These are phyloP conservation scores for Zingel zingel DNA, from an alignment of 2,113 vertebrate genomes.

Conservation along the genomic window DNA sequence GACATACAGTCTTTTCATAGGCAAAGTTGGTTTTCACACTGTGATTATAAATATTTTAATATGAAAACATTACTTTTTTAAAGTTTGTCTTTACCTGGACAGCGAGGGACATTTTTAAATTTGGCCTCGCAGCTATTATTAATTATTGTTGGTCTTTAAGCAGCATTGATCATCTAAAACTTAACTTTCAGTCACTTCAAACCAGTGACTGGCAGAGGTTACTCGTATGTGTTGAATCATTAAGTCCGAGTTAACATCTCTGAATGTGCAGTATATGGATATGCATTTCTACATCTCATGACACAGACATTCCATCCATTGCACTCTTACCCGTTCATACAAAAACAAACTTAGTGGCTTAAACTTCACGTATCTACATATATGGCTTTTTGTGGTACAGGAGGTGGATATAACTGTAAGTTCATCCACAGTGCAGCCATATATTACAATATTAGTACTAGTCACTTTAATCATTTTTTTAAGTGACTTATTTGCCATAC, in stretches of 20 bases:
- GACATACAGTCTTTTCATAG: not conserved
- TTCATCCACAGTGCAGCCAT: not conserved
- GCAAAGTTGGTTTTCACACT: conserved; percentile 34
- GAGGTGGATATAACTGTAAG: not conserved
- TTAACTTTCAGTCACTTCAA: conserved; percentile 4
- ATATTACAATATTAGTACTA: not conserved
- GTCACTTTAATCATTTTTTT: not conserved
- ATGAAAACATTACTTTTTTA: not conserved
- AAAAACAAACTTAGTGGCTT: not conserved
- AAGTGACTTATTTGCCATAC: not conserved
- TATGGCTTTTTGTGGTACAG: not conserved
- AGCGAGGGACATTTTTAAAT: not conserved
- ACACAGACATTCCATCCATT: not conserved
- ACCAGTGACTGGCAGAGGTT: not conserved
- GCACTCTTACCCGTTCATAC: not conserved
- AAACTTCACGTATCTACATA: conserved; percentile 1
- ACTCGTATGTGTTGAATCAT: not conserved
- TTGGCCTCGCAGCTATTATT: not conserved
- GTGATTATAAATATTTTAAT: not conserved
- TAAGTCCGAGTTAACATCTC: not conserved
- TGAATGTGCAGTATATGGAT: not conserved
- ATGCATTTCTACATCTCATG: not conserved
- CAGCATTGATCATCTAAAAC: not conserved
- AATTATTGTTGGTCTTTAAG: not conserved
- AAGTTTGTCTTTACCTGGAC: conserved; percentile 20